These are phyloP conservation scores for Torymus auratus DNA, from an alignment of 2,888 invertebrate species.

Conservation along the genomic window DNA sequence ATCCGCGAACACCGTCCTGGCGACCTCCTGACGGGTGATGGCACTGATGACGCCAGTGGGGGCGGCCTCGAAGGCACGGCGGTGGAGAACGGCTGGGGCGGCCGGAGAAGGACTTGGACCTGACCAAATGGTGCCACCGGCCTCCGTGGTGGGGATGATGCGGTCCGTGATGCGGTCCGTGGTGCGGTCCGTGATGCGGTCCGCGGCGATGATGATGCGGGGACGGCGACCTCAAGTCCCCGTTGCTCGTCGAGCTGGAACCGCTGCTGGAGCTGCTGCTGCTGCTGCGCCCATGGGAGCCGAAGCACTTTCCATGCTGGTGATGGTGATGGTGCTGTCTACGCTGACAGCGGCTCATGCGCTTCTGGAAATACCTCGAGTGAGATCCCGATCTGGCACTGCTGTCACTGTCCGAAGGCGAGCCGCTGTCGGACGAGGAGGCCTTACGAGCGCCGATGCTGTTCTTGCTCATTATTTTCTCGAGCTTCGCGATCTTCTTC, in stretches of 20 bases:
- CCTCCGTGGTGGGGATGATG: background rate
- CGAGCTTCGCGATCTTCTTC: conserved; percentile 51
- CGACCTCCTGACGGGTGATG: background rate
- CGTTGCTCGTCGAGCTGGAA: conserved; percentile 14
- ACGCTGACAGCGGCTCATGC: background rate
- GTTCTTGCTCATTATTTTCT: conserved; percentile 41
- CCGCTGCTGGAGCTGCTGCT: conserved; percentile 4
- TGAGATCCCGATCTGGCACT: conserved; percentile 3
- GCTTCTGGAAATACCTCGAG: conserved; percentile 10
- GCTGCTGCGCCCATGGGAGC: background rate
- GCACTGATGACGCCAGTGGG: background rate
- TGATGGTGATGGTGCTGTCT: conserved; percentile 1
- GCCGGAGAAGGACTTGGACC: conserved; percentile 32
- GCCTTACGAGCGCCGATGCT: background rate
- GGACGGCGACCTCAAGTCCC: conserved; percentile 22
- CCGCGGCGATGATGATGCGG: background rate
- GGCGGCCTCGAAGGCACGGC: background rate
- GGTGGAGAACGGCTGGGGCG: background rate
- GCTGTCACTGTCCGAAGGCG: conserved; percentile 9
- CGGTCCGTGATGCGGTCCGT: background rate
- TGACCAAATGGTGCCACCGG: background rate
- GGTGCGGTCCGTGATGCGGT: background rate
- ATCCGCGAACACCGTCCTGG: conserved; percentile 8
- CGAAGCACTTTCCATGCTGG: background rate
- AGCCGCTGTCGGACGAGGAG: background rate